A percentile compares a stretch with the other conserved stretches of the same genome.
Evolutionary conservation across 2,113 vertebrate species (phyloP).

Genomic region (Rhynchopsitta pachyrhyncha): DNA sequence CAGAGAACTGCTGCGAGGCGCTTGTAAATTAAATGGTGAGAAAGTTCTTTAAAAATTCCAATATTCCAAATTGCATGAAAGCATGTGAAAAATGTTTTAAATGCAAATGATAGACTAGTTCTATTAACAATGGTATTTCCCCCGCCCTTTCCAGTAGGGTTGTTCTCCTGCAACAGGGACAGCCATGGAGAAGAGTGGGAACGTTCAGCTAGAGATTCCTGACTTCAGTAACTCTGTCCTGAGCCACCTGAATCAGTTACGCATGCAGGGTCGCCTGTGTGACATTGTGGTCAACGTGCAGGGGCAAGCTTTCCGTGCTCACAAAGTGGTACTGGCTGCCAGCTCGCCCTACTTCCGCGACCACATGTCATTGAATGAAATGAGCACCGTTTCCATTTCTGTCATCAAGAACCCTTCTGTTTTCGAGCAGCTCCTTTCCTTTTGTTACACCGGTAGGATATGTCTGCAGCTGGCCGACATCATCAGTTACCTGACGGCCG

Average conservation of each 20-base stretch:
- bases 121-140: background rate
- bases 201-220: constrained; percentile 96
- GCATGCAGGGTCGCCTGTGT: constrained; percentile 95
- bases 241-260: constrained; percentile 94
- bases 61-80: background rate
- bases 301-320: constrained; percentile 94
- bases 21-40: background rate
- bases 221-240: constrained; percentile 99
- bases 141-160: constrained; percentile 37
- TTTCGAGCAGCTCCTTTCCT: constrained; percentile 95
- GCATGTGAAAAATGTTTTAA: background rate
- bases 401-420: constrained; percentile 96
- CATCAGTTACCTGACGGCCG: constrained; percentile 96
- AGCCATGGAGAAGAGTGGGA: constrained; percentile 94
- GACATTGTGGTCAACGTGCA: constrained; percentile 97
- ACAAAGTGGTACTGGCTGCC: constrained; percentile 97
- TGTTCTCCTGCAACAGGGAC: constrained; percentile 47
- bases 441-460: constrained; percentile 96
- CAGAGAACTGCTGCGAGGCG: background rate
- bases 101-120: background rate
- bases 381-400: constrained; percentile 95
- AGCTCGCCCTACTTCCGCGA: constrained; percentile 99
- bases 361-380: constrained; percentile 98
- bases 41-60: background rate
- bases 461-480: constrained; percentile 95